Base-by-base conservation (phyloP, 2,888 invertebrate species). In the Molanna angustata region DNA sequence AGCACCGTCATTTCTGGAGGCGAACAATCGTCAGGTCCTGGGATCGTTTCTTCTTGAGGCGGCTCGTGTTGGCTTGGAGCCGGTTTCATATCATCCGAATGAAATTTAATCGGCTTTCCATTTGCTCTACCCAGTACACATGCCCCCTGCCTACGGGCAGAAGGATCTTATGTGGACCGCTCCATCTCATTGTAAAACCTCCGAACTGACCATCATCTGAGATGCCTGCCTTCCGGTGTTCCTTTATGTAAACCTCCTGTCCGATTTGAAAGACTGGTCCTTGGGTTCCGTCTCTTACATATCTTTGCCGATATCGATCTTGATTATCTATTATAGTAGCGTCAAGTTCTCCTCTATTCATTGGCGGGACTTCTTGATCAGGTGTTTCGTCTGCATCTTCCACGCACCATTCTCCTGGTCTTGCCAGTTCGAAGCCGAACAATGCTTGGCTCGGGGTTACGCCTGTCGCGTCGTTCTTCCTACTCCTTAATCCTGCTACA, bases 341-440 rank as follows among this genome's bases (percentile, higher is more conserved):
- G 37, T 37, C n/a, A 14, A 2, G 37, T 16, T 2, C 2, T 2
- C 2, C 2, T 9, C 2, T 37, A 16, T 14, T n/a, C 37, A 16
- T 3, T 37, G 2, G 3, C 14, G 37, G 2, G n/a, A 7, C 7
- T 13, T 16, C 13, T n/a, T 2, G 3, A 9, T 16, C 6, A 27
- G 27, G 27, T 11, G 13, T 2, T 53, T 47, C 56, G 61, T 60
- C 14, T 49, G 16, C 3, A 41, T 16, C 16, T 47, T 41, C 3
- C 50, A 51, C n/a, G n/a, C 22, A 2, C 27, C 42, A 42, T 42
- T 42, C 42, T 2, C 42, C 42, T 2, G 21, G 14, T 7, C n/a
- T 3, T 16, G 22, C 1, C 1, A 27, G 22, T 2, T 42, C 22
- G 14, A 22, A 42, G 1, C 42, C 42, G 22, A 42, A 14, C 4